phyloP scores from a whole-genome alignment of 2,888 invertebrate species.

The Phyto melanocephala region DNA sequence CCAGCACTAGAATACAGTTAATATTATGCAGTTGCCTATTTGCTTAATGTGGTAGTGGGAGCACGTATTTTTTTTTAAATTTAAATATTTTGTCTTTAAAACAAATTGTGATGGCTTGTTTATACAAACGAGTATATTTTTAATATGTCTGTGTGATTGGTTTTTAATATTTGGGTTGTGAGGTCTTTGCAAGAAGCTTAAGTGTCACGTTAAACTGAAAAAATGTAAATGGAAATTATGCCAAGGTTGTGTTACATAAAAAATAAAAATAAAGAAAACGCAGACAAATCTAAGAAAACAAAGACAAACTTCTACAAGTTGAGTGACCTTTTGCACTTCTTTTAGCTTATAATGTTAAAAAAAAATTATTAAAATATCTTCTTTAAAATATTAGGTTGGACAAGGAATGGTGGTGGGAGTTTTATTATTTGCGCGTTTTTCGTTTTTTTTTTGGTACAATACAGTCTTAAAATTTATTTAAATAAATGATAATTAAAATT shows the following conservation, averaged over 20 bases:
- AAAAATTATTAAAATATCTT: no score
- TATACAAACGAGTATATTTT: no score
- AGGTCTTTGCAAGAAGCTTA: background rate
- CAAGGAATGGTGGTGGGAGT: background rate
- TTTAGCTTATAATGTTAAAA: no score
- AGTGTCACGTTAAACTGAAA: conserved; percentile 29
- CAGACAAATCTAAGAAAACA: background rate
- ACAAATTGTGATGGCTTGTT: conserved; percentile 53
- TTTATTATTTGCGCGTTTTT: conserved; percentile 19
- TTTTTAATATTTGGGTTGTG: conserved; percentile 50
- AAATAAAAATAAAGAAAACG: background rate
- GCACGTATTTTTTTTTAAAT: conserved; percentile 33
- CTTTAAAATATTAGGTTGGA: no score
- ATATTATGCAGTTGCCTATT: conserved; percentile 3
- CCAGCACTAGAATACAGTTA: no score
- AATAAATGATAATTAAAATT: conserved; percentile 54
- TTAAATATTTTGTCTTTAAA: background rate
- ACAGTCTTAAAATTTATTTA: conserved; percentile 46
- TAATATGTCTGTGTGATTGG: background rate
- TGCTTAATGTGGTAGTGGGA: conserved; percentile 29
- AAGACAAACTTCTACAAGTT: conserved; percentile 15
- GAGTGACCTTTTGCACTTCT: conserved; percentile 27
- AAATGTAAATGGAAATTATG: conserved; percentile 41
- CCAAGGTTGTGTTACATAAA: conserved; percentile 43
- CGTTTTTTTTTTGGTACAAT: conserved; percentile 10